Conservation (phyloP, 2,888 invertebrate genomes). For the Tetanocera ferruginea region DNA sequence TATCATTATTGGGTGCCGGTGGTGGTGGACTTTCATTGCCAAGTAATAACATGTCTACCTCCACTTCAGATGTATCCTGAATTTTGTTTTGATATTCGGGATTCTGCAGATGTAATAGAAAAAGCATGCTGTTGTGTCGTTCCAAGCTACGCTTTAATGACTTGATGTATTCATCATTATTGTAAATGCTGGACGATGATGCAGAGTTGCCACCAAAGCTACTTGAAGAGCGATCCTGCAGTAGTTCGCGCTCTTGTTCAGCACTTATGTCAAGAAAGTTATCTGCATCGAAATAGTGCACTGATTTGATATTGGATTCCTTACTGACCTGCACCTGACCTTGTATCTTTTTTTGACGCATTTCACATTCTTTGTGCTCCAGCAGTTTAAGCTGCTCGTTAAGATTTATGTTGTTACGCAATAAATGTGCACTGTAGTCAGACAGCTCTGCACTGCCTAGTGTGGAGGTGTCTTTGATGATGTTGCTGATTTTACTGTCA, state of each 20-base stretch:
- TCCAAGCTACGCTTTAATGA: slow-evolving; percentile 66
- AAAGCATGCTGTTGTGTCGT: slow-evolving; percentile 68
- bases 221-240: neutral
- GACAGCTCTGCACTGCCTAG: slow-evolving; percentile 31
- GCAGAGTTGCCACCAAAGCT: neutral
- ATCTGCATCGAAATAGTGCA: slow-evolving; percentile 38
- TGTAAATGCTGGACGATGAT: slow-evolving; percentile 62
- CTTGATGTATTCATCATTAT: slow-evolving; percentile 67
- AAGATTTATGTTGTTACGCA: slow-evolving; percentile 65
- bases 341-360: slow-evolving; percentile 55
- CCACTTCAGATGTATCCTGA: slow-evolving; percentile 50
- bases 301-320: neutral
- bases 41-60: slow-evolving; percentile 41
- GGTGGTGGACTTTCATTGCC: slow-evolving; percentile 82
- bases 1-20: slow-evolving; percentile 77
- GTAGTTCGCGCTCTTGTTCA: slow-evolving; percentile 45
- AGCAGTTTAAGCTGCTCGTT: slow-evolving; percentile 66
- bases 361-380: slow-evolving; percentile 66
- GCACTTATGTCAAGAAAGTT: slow-evolving; percentile 49
- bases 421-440: slow-evolving; percentile 58
- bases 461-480: neutral
- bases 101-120: slow-evolving; percentile 67
- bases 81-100: slow-evolving; percentile 62
- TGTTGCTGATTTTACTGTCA: neutral
- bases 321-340: neutral